phyloP scores from a whole-genome alignment of 1,140 invertebrate genomes.

The Pararge aegeria region DNA sequence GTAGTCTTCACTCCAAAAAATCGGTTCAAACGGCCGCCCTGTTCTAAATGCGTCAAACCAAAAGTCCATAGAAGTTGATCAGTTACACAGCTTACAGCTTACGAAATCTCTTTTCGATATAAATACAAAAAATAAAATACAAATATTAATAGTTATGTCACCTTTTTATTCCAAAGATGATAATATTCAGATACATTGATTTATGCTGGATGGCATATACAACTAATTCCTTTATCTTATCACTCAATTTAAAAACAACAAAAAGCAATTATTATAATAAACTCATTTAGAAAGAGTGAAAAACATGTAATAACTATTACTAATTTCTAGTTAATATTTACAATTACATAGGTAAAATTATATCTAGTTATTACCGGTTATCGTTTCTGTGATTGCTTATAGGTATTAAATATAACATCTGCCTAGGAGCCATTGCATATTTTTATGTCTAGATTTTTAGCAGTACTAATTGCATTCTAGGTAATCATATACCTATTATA shows the following conservation, averaged over 20 bases:
- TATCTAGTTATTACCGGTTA: conserved; percentile 22
- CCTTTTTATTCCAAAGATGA: conserved; percentile 43
- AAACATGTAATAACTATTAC: conserved; percentile 8
- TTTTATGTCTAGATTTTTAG: conserved; percentile 13
- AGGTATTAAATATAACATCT: conserved; percentile 20
- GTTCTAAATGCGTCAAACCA: too few species aligned
- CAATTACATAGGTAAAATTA: conserved; percentile 35
- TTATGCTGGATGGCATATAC: conserved; percentile 51
- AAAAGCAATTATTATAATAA: conserved; percentile 21
- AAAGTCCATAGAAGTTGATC: too few species aligned
- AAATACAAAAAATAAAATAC: conserved; percentile 19
- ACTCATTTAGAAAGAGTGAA: conserved; percentile 20
- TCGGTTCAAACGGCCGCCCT: too few species aligned
- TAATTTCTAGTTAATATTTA: conserved; percentile 36
- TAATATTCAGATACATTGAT: conserved; percentile 34
- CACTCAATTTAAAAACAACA: conserved; percentile 29
- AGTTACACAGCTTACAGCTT: too few species aligned
- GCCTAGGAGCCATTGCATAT: conserved; percentile 18
- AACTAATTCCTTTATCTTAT: conserved; percentile 36
- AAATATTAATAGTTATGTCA: conserved; percentile 18
- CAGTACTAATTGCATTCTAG: conserved; percentile 10
- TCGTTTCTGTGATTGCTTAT: too few species aligned
- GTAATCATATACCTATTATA: background rate
- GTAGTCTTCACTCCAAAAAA: too few species aligned
- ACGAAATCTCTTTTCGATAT: background rate